Percentiles rank a stretch among this genome's conserved stretches.
phyloP scores from a whole-genome alignment of 2,888 invertebrate species.

The Gryllus longicercus region DNA sequence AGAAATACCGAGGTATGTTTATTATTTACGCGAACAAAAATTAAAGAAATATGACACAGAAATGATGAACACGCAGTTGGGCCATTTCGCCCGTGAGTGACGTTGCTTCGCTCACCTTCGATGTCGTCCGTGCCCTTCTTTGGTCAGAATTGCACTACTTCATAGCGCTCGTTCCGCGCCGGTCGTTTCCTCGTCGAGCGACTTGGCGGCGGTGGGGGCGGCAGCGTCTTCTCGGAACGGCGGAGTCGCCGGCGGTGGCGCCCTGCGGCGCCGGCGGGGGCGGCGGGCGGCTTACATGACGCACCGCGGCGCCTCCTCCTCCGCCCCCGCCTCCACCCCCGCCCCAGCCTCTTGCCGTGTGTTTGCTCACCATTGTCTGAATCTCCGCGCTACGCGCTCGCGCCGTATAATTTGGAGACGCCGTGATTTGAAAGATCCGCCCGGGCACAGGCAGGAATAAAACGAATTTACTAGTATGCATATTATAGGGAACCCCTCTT shows the following conservation, averaged over 20 bases:
- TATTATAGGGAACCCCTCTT: slow-evolving; percentile 17
- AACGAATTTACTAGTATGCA: slow-evolving; percentile 1
- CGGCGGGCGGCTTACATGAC: not conserved
- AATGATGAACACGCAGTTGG: no score
- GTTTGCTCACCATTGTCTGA: slow-evolving; percentile 17
- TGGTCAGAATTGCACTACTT: no score
- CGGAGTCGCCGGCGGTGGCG: not conserved
- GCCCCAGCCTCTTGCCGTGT: not conserved
- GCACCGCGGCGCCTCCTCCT: not conserved
- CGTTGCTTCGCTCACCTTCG: no score
- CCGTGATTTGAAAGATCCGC: not conserved
- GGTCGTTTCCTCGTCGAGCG: no score
- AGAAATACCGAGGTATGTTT: no score
- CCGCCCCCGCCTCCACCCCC: not conserved
- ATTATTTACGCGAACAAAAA: no score
- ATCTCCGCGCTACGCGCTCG: slow-evolving; percentile 17
- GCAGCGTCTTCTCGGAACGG: no score
- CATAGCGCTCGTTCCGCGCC: no score
- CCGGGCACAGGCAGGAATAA: not conserved
- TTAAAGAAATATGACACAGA: no score
- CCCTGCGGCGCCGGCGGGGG: not conserved
- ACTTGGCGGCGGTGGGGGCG: no score
- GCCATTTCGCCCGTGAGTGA: no score
- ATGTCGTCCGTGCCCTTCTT: no score
- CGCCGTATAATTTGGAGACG: slow-evolving; percentile 17